Evolutionary conservation across 2,888 invertebrate genomes (phyloP).

Genomic region (Platerodrilus igneus): DNA sequence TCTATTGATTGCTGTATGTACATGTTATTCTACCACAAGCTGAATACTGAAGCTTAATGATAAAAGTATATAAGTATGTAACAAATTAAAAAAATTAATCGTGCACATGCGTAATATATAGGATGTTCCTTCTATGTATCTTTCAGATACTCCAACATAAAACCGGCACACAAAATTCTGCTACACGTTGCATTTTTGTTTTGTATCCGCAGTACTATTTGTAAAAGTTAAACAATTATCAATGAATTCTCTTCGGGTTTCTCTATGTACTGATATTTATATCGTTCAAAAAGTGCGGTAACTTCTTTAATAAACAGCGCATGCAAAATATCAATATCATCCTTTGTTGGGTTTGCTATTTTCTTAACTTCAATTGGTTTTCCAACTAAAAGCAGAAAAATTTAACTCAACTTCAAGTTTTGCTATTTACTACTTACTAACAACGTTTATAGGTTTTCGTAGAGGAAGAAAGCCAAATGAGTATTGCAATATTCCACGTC

Average conservation of each 20-base stretch:
- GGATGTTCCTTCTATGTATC: too few relatives aligned
- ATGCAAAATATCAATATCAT: conserved; percentile 75
- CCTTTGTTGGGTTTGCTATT: conserved; percentile 65
- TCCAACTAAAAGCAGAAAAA: conserved; percentile 63
- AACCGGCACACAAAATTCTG: too few relatives aligned
- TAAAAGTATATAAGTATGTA: too few relatives aligned
- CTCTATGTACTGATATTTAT: conserved; percentile 72
- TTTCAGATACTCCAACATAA: too few relatives aligned
- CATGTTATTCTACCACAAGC: too few relatives aligned
- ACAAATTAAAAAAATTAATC: too few relatives aligned
- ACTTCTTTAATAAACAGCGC: conserved; percentile 66
- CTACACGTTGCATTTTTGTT: too few relatives aligned
- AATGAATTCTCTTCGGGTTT: conserved; percentile 51
- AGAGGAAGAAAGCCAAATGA: conserved; percentile 80
- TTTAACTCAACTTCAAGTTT: background rate
- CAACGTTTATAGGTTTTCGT: conserved; percentile 74
- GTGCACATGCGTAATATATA: too few relatives aligned
- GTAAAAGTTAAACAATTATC: conserved; percentile 9
- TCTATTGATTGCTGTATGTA: too few relatives aligned
- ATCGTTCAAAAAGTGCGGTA: conserved; percentile 70
- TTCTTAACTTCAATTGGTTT: conserved; percentile 72
- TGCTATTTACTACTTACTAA: conserved; percentile 60
- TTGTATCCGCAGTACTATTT: too few relatives aligned
- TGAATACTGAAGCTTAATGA: too few relatives aligned
- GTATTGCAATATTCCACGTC: conserved; percentile 90